phyloP scores from a whole-genome alignment of 1,140 invertebrate species.

The Matsumurasca onukii region DNA sequence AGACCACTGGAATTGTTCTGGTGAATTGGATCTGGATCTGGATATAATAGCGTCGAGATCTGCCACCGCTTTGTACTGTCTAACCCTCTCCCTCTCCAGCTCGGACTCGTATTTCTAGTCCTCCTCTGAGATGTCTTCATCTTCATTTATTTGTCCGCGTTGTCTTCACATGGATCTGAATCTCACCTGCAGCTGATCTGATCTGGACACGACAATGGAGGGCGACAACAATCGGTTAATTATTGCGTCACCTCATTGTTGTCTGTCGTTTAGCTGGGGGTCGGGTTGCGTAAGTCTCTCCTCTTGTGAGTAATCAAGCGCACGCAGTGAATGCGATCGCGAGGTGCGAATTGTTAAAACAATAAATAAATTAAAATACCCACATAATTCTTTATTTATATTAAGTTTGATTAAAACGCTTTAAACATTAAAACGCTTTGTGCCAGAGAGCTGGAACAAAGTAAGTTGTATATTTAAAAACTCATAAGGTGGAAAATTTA shows the following conservation, averaged over 20 bases:
- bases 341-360: too few species aligned
- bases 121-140: slow-evolving; percentile 13
- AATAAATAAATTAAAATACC: too few species aligned
- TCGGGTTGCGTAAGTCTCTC: too few species aligned
- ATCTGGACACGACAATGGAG: neutral
- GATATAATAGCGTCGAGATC: slow-evolving; percentile 25
- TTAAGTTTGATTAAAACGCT: too few species aligned
- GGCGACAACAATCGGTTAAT: neutral
- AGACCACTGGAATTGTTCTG: slow-evolving; percentile 23
- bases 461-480: too few species aligned
- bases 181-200: slow-evolving; percentile 13
- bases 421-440: too few species aligned
- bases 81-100: neutral
- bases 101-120: slow-evolving; percentile 19
- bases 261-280: neutral
- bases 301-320: too few species aligned
- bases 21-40: slow-evolving; percentile 20
- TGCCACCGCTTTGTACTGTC: neutral
- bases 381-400: too few species aligned
- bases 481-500: too few species aligned
- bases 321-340: too few species aligned
- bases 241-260: slow-evolving; percentile 13
- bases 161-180: neutral
- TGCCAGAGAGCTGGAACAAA: too few species aligned
- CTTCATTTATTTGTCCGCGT: slow-evolving; percentile 20